Conservation (phyloP, 1,140 invertebrate species). For the Stegodyphus mimosarum region DNA sequence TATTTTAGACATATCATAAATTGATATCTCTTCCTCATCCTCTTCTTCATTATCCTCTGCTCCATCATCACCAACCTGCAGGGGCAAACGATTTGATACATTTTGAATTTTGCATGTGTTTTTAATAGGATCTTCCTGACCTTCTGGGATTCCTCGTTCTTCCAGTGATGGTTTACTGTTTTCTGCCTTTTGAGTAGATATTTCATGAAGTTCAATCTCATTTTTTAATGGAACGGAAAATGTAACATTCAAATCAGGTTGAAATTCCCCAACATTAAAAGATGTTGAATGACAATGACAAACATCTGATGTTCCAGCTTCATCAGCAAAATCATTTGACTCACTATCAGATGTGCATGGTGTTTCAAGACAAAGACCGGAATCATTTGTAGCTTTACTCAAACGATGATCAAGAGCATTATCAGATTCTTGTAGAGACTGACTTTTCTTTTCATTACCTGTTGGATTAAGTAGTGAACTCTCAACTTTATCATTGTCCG, state of each 20-base stretch:
- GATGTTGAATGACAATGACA: neutral
- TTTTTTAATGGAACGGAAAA: conserved; percentile 35
- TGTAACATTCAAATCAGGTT: conserved; percentile 35
- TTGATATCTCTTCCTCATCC: conserved; percentile 54
- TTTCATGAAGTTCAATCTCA: neutral
- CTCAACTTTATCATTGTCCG: neutral
- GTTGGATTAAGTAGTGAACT: too few relatives aligned
- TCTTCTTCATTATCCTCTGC: conserved; percentile 11
- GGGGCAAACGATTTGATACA: conserved; percentile 3
- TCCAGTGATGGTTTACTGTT: conserved; percentile 5
- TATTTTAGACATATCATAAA: conserved; percentile 50
- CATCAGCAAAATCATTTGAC: neutral
- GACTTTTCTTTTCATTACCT: neutral
- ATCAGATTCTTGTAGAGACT: neutral
- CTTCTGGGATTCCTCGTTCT: conserved; percentile 68
- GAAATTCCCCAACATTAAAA: conserved; percentile 24
- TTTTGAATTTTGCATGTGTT: neutral
- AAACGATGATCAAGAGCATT: conserved; percentile 39
- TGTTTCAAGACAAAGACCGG: conserved; percentile 61
- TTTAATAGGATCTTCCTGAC: conserved; percentile 70
- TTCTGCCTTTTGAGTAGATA: neutral
- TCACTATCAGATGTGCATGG: conserved; percentile 48
- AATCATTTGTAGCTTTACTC: conserved; percentile 55
- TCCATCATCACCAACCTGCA: conserved; percentile 31
- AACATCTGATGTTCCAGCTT: conserved; percentile 2